Conservation (phyloP, 2,888 invertebrate genomes). For the Muscina levida region DNA sequence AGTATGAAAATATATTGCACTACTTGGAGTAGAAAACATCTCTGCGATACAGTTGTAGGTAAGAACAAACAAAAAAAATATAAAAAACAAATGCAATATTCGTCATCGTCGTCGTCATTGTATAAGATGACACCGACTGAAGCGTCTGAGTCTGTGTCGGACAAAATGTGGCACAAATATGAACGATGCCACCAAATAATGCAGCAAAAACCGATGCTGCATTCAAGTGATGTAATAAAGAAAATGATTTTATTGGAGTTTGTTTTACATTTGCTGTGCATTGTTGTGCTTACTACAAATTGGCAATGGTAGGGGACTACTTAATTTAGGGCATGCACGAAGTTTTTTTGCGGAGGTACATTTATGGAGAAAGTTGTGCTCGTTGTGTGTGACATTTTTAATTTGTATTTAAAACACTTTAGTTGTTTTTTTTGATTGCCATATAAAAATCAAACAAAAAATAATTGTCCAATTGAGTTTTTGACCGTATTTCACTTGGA, state of each 20-base stretch:
- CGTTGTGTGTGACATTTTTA: no score
- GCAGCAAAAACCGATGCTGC: slow-evolving; percentile 58
- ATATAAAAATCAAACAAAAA: no score
- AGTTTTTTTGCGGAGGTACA: background rate
- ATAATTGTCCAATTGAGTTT: no score
- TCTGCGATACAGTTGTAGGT: no score
- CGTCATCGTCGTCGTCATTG: no score
- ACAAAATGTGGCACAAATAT: slow-evolving; percentile 7
- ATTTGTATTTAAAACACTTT: no score
- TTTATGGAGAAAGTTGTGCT: no score
- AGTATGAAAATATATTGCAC: slow-evolving; percentile 50
- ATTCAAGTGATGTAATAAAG: slow-evolving; percentile 46
- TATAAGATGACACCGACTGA: background rate
- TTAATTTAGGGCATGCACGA: background rate
- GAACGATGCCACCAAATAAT: slow-evolving; percentile 20
- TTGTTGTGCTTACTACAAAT: background rate
- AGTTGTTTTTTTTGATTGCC: no score
- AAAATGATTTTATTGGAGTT: slow-evolving; percentile 36
- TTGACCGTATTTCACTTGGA: no score
- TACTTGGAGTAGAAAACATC: background rate
- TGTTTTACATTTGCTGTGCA: background rate
- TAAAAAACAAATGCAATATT: background rate
- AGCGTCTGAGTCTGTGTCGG: no score
- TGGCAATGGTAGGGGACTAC: no score
- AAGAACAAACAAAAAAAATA: no score